phyloP scores from a whole-genome alignment of 2,888 invertebrate species.

The Eristalinus aeneus region DNA sequence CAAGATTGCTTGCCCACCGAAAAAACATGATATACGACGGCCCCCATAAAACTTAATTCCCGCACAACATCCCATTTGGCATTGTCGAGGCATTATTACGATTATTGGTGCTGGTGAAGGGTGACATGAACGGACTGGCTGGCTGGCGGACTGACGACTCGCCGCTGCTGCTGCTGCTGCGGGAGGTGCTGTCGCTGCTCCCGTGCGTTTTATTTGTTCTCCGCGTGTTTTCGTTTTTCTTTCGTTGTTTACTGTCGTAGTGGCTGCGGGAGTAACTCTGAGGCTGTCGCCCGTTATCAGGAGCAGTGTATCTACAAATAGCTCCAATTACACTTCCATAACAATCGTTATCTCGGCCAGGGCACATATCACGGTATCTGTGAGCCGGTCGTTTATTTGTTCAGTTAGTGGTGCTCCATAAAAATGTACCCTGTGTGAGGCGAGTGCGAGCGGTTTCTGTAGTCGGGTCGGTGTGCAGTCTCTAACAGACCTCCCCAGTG shows the following conservation, averaged over 20 bases:
- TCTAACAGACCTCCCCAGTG: too few relatives aligned
- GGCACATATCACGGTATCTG: constrained; percentile 34
- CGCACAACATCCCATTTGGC: constrained; percentile 39
- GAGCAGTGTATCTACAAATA: constrained; percentile 53
- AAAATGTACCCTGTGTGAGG: constrained; percentile 27
- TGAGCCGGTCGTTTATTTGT: constrained; percentile 48
- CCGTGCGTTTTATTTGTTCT: constrained; percentile 13
- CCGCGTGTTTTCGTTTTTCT: constrained; percentile 2
- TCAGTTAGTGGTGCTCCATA: constrained; percentile 58
- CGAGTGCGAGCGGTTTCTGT: neutral
- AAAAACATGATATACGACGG: constrained; percentile 40
- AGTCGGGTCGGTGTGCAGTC: neutral
- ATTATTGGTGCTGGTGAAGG: constrained; percentile 44
- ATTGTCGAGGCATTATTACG: constrained; percentile 58
- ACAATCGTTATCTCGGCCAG: constrained; percentile 56
- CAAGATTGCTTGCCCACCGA: constrained; percentile 29
- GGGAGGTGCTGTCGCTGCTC: neutral
- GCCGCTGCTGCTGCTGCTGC: neutral
- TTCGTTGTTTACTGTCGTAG: neutral
- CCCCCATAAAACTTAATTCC: constrained; percentile 55
- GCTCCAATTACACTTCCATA: constrained; percentile 50
- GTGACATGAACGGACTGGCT: constrained; percentile 36
- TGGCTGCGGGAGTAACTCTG: constrained; percentile 15
- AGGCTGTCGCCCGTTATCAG: constrained; percentile 25
- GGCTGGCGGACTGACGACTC: constrained; percentile 13